phyloP scores from a whole-genome alignment of 2,113 vertebrate genomes.

The Catharus minimus region DNA sequence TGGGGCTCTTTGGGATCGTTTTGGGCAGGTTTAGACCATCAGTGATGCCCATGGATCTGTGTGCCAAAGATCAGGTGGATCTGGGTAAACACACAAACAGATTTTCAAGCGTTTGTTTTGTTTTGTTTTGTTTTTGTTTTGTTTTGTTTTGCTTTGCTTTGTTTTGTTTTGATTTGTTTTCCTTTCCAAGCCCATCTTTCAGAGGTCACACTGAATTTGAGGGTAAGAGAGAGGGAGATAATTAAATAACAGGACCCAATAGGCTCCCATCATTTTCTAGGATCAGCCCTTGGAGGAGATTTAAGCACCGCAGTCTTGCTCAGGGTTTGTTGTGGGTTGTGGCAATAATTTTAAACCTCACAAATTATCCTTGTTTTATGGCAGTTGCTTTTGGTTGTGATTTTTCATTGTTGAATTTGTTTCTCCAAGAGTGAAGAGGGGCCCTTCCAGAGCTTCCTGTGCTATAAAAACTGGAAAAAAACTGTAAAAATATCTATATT shows the following conservation, averaged over 20 bases:
- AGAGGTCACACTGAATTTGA: neutral
- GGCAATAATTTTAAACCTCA: neutral
- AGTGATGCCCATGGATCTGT: accelerated
- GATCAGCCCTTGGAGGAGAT: conserved; percentile 3
- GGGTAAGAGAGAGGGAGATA: neutral
- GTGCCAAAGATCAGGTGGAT: neutral
- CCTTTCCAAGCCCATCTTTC: neutral
- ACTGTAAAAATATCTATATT: neutral
- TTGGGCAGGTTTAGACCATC: neutral
- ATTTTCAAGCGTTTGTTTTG: neutral
- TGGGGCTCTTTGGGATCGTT: neutral
- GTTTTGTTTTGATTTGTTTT: too few relatives aligned
- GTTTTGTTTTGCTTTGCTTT: neutral
- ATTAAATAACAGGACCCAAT: conserved; percentile 14
- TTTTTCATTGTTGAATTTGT: neutral
- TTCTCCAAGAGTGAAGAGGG: neutral
- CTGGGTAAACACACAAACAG: neutral
- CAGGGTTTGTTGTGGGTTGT: neutral
- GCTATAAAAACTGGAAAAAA: neutral
- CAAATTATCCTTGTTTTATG: neutral
- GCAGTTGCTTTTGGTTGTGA: neutral
- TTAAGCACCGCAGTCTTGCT: neutral
- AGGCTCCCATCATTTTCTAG: neutral
- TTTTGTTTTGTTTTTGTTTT: neutral
- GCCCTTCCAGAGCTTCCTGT: too few relatives aligned